Conservation (phyloP, 2,797 vertebrate species). For the Scarus forsteni region DNA sequence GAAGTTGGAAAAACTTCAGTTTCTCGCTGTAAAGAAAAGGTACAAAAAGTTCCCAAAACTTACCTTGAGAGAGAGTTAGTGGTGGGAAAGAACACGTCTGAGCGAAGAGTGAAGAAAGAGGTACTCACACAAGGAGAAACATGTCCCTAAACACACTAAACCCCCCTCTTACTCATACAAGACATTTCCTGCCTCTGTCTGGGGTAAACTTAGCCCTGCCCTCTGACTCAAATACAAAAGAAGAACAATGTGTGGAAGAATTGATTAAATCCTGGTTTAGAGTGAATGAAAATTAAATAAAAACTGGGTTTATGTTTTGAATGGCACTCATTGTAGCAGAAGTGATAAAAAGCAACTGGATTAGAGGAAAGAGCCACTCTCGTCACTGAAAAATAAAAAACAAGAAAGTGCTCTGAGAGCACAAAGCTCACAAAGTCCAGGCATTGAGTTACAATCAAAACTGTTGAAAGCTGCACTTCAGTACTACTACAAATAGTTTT, state of each 20-base stretch:
- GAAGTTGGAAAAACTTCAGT: background rate
- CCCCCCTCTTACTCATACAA: conserved; percentile 5
- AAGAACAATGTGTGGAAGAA: conserved; percentile 18
- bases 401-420: too few relatives aligned
- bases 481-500: too few relatives aligned
- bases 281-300: background rate
- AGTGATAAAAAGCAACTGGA: background rate
- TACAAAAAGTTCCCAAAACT: conserved; percentile 29
- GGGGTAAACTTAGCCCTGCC: conserved; percentile 53
- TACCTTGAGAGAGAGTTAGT: conserved; percentile 55
- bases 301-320: background rate
- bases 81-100: conserved; percentile 27
- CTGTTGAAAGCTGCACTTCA: too few relatives aligned
- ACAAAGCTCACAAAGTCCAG: too few relatives aligned
- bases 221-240: conserved; percentile 47
- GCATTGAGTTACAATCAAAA: too few relatives aligned
- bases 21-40: background rate
- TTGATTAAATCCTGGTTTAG: conserved; percentile 20
- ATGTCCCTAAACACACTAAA: conserved; percentile 27
- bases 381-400: too few relatives aligned
- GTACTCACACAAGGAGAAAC: conserved; percentile 29
- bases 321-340: background rate
- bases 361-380: too few relatives aligned
- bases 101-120: conserved; percentile 25
- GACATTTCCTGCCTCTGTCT: conserved; percentile 73